A percentile compares a stretch with the other conserved stretches of the same genome.
Evolutionary conservation across 2,888 invertebrate genomes (phyloP).

Genomic region (Dryococelus australis): DNA sequence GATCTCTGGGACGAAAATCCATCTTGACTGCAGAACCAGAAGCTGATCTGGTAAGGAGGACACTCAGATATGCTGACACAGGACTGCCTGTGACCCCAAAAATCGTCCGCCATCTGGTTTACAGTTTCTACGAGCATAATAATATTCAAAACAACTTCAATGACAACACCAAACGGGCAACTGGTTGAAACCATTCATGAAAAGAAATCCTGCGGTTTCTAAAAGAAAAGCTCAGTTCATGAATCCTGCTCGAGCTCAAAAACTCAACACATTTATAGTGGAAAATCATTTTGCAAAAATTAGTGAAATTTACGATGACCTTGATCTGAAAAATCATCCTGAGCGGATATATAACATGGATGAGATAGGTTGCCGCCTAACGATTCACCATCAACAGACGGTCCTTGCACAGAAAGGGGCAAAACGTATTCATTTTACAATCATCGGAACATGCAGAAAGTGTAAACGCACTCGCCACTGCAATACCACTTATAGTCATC

Average conservation of each 20-base stretch:
- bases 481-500: conserved; percentile 18
- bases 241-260: conserved; percentile 51
- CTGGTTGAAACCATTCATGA: conserved; percentile 46
- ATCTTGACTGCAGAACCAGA: conserved; percentile 20
- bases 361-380: conserved; percentile 40
- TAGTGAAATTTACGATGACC: conserved; percentile 44
- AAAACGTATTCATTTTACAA: conserved; percentile 35
- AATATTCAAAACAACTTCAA: too few relatives aligned
- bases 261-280: conserved; percentile 50
- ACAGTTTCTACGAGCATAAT: neutral
- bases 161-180: conserved; percentile 5
- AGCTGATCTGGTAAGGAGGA: conserved; percentile 24
- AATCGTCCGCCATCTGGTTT: conserved; percentile 9
- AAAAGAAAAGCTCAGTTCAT: conserved; percentile 50
- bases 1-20: conserved; percentile 28
- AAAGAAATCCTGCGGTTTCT: conserved; percentile 47
- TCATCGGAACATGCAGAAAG: conserved; percentile 41
- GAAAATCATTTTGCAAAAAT: conserved; percentile 49
- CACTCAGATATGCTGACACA: conserved; percentile 16
- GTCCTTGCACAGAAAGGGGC: conserved; percentile 38
- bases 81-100: conserved; percentile 22
- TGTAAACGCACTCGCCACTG: conserved; percentile 26
- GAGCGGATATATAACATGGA: conserved; percentile 50
- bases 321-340: conserved; percentile 47
- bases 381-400: conserved; percentile 37